These are phyloP conservation scores for Elegia similella DNA, from an alignment of 2,888 invertebrate genomes.

Conservation along the genomic window DNA sequence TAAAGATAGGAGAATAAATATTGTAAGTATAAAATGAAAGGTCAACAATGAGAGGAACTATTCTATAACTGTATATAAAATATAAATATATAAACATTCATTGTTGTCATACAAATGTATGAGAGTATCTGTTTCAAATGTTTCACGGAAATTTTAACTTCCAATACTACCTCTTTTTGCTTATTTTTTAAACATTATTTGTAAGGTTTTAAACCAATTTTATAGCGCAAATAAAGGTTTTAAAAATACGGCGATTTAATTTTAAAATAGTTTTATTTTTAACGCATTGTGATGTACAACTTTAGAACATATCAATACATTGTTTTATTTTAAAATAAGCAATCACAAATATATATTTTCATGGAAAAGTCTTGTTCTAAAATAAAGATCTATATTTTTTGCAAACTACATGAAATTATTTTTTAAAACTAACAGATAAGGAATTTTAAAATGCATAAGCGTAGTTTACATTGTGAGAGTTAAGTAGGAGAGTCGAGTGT, in stretches of 20 bases:
- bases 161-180: constrained; percentile 48
- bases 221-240: constrained; percentile 17
- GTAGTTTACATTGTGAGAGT: not conserved
- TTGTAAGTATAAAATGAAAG: constrained; percentile 71
- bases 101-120: constrained; percentile 43
- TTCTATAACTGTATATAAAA: constrained; percentile 74
- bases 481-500: not conserved
- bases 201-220: constrained; percentile 22
- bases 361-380: constrained; percentile 44
- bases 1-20: constrained; percentile 55
- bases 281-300: constrained; percentile 57
- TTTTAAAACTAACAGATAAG: constrained; percentile 35
- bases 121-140: constrained; percentile 23
- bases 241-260: constrained; percentile 16
- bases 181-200: constrained; percentile 26
- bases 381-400: constrained; percentile 47
- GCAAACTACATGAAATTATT: constrained; percentile 44
- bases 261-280: constrained; percentile 18
- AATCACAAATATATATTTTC: constrained; percentile 62
- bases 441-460: constrained; percentile 17
- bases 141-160: constrained; percentile 29
- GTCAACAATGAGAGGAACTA: constrained; percentile 80
- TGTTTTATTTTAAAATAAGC: constrained; percentile 42
- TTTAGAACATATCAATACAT: constrained; percentile 66
- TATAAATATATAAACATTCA: constrained; percentile 52